Conservation (phyloP, 2,888 invertebrate species). For the Pterostichus madidus region DNA sequence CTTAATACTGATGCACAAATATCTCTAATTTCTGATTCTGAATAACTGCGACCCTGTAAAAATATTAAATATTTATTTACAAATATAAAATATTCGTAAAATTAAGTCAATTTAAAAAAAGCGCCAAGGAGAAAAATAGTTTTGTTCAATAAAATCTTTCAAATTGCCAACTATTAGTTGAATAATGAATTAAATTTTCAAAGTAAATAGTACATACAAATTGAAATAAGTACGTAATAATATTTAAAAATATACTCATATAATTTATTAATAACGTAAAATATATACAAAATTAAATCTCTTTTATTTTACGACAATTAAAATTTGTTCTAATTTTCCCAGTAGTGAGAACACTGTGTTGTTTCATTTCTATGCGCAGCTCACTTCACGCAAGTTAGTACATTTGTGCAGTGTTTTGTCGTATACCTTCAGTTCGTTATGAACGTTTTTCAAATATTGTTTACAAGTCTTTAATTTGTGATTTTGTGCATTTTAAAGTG, state of each 20-base stretch:
- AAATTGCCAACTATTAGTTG: not conserved
- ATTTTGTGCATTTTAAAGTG: slow-evolving; percentile 6
- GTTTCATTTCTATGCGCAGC: not conserved
- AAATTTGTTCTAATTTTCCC: not conserved
- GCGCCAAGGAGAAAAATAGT: too few species aligned
- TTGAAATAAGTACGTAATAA: not conserved
- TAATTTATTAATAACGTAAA: not conserved
- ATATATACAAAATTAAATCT: not conserved
- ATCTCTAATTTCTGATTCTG: slow-evolving; percentile 87
- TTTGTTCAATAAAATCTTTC: not conserved
- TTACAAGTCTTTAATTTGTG: slow-evolving; percentile 33
- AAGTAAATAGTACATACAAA: not conserved
- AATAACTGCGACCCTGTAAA: slow-evolving; percentile 82
- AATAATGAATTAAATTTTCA: not conserved
- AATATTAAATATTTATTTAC: not conserved
- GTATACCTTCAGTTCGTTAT: slow-evolving; percentile 38
- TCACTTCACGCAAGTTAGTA: not conserved
- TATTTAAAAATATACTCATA: too few species aligned
- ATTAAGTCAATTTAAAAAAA: not conserved
- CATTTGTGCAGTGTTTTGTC: slow-evolving; percentile 18
- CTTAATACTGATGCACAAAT: slow-evolving; percentile 89
- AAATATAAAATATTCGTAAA: not conserved
- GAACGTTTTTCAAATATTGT: slow-evolving; percentile 53
- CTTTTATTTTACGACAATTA: not conserved
- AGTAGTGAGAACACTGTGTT: not conserved